Evolutionary conservation across 2,888 invertebrate species (phyloP).

Genomic region (Blera fallax): DNA sequence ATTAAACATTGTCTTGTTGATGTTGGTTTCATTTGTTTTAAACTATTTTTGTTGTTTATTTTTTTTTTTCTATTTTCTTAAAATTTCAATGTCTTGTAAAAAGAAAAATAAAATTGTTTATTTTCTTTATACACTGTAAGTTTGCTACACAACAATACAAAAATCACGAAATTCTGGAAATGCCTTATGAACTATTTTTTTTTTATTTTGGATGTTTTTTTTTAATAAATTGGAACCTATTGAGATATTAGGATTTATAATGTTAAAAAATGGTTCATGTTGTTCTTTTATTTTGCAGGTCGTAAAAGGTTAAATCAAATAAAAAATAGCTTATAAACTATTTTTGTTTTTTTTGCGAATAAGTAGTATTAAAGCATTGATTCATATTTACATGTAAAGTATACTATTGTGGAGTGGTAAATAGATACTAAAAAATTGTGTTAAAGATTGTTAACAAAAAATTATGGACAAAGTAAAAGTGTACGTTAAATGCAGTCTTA

Average conservation of each 20-base stretch:
- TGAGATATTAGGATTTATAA: neutral
- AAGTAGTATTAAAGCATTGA: conserved; percentile 30
- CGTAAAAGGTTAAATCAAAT: conserved; percentile 9
- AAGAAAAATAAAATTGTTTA: conserved; percentile 32
- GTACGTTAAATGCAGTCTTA: conserved; percentile 46
- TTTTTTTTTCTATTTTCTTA: conserved; percentile 53
- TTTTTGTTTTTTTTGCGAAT: conserved; percentile 10
- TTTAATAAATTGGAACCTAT: conserved; percentile 16
- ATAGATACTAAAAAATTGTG: neutral
- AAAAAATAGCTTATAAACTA: neutral
- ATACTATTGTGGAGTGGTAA: neutral
- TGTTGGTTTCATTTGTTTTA: conserved; percentile 70
- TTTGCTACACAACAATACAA: conserved; percentile 54
- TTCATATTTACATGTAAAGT: conserved; percentile 4
- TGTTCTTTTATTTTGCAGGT: conserved; percentile 41
- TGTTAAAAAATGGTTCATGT: neutral
- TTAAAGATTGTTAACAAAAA: neutral
- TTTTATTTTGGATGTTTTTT: conserved; percentile 1
- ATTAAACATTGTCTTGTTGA: conserved; percentile 65
- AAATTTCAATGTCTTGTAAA: conserved; percentile 42
- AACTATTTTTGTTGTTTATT: conserved; percentile 65
- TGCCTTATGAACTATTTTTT: conserved; percentile 62
- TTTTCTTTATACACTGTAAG: conserved; percentile 41
- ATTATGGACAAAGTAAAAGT: neutral
- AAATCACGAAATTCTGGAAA: conserved; percentile 52